Percentiles rank a stretch among this genome's conserved stretches.
Conservation (phyloP, 2,113 vertebrate species). For the Chlorocebus sabaeus region DNA sequence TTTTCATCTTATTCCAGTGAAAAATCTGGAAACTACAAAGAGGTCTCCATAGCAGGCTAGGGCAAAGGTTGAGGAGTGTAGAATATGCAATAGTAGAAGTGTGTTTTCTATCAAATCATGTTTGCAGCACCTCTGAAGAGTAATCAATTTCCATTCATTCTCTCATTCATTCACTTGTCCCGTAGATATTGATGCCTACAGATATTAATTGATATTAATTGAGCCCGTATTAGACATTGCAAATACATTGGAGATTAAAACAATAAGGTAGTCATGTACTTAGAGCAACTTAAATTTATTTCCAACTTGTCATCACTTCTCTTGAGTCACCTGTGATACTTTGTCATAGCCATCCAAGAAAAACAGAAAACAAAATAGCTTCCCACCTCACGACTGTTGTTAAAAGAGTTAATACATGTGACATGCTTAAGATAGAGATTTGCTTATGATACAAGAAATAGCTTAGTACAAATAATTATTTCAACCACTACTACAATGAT, state of each 20-base stretch:
- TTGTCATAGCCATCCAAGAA: neutral
- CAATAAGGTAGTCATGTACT: neutral
- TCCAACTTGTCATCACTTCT: neutral
- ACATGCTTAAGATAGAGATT: neutral
- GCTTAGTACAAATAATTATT: neutral
- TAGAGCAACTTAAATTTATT: neutral
- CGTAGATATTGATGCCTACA: neutral
- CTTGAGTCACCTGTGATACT: neutral
- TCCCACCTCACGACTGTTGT: neutral
- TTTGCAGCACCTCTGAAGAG: neutral
- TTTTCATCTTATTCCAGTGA: neutral
- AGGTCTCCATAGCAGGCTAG: neutral
- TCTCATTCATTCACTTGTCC: neutral
- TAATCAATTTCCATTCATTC: neutral
- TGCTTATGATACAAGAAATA: neutral
- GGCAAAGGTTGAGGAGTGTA: neutral
- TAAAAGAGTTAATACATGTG: neutral
- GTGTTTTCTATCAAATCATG: neutral
- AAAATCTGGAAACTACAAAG: neutral
- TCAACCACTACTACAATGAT: neutral
- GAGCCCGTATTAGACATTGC: neutral
- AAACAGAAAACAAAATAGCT: neutral
- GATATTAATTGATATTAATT: neutral
- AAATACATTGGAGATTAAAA: neutral
- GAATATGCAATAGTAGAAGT: neutral